Conservation (phyloP, 2,113 vertebrate genomes). For the Pimephales promelas region DNA sequence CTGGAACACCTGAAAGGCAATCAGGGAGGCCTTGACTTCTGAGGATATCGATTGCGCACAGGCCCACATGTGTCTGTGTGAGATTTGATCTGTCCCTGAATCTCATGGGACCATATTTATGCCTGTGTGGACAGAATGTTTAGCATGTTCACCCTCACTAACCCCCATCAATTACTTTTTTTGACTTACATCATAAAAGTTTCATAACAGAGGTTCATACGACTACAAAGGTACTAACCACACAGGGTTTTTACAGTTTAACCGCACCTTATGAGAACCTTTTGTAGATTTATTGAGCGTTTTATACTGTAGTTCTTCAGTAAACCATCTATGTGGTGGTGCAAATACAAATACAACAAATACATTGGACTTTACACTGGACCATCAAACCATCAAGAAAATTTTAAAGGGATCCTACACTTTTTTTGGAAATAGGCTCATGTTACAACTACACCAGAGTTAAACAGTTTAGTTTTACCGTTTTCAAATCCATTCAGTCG, state of each 20-base stretch:
- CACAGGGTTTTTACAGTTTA: background rate
- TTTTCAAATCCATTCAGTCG: too few relatives aligned
- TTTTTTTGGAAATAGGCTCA: too few relatives aligned
- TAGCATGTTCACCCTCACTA: background rate
- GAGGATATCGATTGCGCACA: constrained; percentile 23
- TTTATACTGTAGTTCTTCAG: background rate
- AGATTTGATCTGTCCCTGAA: background rate
- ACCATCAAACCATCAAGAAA: background rate
- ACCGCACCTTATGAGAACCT: background rate
- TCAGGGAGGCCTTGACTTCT: constrained; percentile 24
- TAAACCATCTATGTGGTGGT: background rate
- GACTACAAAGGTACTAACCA: background rate
- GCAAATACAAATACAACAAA: background rate
- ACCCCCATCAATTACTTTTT: background rate
- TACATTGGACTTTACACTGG: background rate
- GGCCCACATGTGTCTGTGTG: background rate
- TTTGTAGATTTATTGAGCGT: background rate
- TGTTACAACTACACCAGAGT: too few relatives aligned
- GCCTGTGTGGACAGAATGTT: background rate
- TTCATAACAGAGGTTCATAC: background rate
- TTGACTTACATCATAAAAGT: background rate
- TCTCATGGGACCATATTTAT: background rate
- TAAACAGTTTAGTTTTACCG: too few relatives aligned
- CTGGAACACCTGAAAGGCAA: constrained; percentile 20
- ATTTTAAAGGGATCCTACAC: too few relatives aligned